These are phyloP conservation scores for Pilophorus perplexus DNA, from an alignment of 2,888 invertebrate genomes.

Conservation along the genomic window DNA sequence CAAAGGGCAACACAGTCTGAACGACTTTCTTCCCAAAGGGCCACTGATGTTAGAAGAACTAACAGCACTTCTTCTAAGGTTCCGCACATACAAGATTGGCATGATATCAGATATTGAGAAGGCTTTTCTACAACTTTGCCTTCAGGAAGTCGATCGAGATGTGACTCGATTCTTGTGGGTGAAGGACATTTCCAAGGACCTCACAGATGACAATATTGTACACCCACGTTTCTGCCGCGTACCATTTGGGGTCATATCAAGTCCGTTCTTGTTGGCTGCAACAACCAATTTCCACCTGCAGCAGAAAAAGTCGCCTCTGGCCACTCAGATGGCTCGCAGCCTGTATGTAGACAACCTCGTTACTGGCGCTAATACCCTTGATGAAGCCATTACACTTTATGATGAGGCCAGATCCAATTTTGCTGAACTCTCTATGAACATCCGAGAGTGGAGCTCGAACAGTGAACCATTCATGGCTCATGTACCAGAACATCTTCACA, in stretches of 20 bases:
- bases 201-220: neutral
- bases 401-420: neutral
- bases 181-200: neutral
- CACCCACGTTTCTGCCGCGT: constrained; percentile 1
- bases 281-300: neutral
- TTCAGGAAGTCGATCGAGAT: constrained; percentile 5
- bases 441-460: neutral
- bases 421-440: neutral
- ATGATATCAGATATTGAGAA: constrained; percentile 19
- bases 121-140: constrained; percentile 23
- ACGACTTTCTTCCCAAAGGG: constrained; percentile 10
- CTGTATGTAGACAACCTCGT: constrained; percentile 18
- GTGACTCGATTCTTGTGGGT: constrained; percentile 23
- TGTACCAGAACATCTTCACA: neutral
- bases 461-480: neutral
- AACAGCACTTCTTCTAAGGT: neutral
- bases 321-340: neutral
- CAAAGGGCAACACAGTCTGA: constrained; percentile 2
- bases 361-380: neutral
- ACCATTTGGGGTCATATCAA: constrained; percentile 14
- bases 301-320: neutral
- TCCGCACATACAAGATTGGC: neutral
- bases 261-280: constrained; percentile 12
- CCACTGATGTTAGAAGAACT: constrained; percentile 4
- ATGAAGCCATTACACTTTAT: neutral